phyloP scores from a whole-genome alignment of 1,140 invertebrate species.

The Eciton burchellii region DNA sequence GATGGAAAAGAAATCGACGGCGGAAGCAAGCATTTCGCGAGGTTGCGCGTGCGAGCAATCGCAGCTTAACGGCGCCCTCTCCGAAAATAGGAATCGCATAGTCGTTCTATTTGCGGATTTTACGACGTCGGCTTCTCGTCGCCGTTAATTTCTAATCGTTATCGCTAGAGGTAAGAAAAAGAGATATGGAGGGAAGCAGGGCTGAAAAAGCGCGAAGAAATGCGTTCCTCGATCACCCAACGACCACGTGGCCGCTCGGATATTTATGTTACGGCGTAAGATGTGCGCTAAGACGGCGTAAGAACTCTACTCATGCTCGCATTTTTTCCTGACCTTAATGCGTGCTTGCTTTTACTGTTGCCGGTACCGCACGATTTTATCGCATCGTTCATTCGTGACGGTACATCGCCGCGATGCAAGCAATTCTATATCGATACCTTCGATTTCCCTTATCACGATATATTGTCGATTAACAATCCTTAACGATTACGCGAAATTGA shows the following conservation, averaged over 20 bases:
- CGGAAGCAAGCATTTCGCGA: not conserved
- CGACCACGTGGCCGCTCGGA: constrained; percentile 42
- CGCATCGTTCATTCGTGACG: constrained; percentile 7
- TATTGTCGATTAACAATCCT: constrained; percentile 8
- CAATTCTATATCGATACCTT: constrained; percentile 13
- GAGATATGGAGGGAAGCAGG: not conserved
- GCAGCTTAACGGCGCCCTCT: not conserved
- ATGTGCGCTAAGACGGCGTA: constrained; percentile 39
- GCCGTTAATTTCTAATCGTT: constrained; percentile 39
- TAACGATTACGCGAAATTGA: no score
- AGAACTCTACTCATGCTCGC: constrained; percentile 6
- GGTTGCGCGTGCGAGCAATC: not conserved
- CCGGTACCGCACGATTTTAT: constrained; percentile 17
- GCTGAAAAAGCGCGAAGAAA: no score
- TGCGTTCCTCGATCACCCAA: constrained; percentile 1
- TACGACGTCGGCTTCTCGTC: constrained; percentile 2
- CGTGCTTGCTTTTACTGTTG: constrained; percentile 34
- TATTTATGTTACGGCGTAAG: constrained; percentile 48
- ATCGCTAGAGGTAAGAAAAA: constrained; percentile 10
- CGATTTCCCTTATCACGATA: constrained; percentile 12
- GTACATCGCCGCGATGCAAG: constrained; percentile 13
- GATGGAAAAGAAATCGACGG: not conserved
- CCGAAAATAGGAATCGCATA: constrained; percentile 16
- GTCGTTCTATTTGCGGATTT: constrained; percentile 26
- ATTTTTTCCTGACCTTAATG: constrained; percentile 46